A percentile compares a stretch with the other conserved stretches of the same genome.
Conservation (phyloP, 2,797 vertebrate species). For the Gila robusta region DNA sequence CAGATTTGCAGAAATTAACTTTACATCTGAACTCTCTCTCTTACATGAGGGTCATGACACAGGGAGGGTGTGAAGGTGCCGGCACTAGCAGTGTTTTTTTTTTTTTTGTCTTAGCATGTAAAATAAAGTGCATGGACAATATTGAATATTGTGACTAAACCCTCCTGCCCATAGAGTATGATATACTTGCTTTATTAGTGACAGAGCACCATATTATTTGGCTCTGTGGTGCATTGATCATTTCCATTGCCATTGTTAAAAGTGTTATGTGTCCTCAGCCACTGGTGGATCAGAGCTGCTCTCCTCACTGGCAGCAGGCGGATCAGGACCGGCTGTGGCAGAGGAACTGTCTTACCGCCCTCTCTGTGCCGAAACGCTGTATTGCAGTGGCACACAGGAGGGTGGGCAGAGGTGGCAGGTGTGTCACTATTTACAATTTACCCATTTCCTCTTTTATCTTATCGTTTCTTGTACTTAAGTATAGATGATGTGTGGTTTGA, state of each 20-base stretch:
- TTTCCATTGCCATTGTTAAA: neutral
- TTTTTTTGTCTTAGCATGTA: neutral
- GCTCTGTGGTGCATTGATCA: neutral
- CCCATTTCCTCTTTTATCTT: neutral
- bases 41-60: neutral
- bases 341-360: slow-evolving; percentile 88
- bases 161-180: neutral
- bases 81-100: neutral
- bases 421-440: slow-evolving; percentile 42
- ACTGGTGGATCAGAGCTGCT: slow-evolving; percentile 80
- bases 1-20: neutral
- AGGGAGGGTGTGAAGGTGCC: neutral
- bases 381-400: slow-evolving; percentile 87
- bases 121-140: neutral
- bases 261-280: slow-evolving; percentile 74
- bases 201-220: neutral
- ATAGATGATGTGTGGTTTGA: neutral
- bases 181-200: neutral
- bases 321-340: slow-evolving; percentile 81
- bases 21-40: neutral
- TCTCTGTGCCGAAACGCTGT: slow-evolving; percentile 86
- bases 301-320: slow-evolving; percentile 75
- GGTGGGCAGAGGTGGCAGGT: slow-evolving; percentile 93
- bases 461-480: neutral
- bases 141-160: neutral